Base-by-base conservation (phyloP, 1,140 invertebrate species). In the Pseudomyrmex concolor region DNA sequence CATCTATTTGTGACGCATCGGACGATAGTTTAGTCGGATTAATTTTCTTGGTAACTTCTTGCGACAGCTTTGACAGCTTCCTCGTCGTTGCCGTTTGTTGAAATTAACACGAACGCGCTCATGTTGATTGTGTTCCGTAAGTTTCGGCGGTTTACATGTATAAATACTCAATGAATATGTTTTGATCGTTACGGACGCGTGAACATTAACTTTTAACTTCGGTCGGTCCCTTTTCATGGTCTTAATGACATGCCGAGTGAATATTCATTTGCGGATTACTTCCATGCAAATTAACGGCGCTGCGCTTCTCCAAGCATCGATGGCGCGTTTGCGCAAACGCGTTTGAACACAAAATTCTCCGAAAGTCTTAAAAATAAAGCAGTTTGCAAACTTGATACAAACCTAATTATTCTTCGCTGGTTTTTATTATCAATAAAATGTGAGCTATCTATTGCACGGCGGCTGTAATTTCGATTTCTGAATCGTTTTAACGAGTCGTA, bases 261-360 rank as follows among this genome's bases (percentile, higher is more conserved):
- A 80, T 80, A 80, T 80, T 80, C 76, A 80, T 80, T 80, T 80
- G 76, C 76, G 76, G 66, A 80, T 80, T 80, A 80, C 76, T 80
- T 80, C 60, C 76, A 80, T 80, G 76, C 76, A 80, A 80, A 80
- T 80, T 80, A 80, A 80, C 76, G 76, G 76, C 76, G 55, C 76
- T 55, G 54, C 76, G 34, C 34, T 34, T 80, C 66, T 66, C 60
- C 66, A 64, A 71, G 54, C 19, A 80, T 70, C 66, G 76, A 80
- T 70, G 66, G 76, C 45, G 68, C 76, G 7, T 34, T 13, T 2
- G 34, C 13, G 25, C 4, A 25, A 4, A 12, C 12, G 45, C n/a
- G 34, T 60, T 48, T 34, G 66, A 19, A 54, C 45, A 54, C 51
- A 55, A 55, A 80, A 66, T 80, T 80, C 66, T 80, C 66, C 76